These are phyloP conservation scores for Lophochroa leadbeateri DNA, from an alignment of 2,113 vertebrate genomes.

Conservation along the genomic window DNA sequence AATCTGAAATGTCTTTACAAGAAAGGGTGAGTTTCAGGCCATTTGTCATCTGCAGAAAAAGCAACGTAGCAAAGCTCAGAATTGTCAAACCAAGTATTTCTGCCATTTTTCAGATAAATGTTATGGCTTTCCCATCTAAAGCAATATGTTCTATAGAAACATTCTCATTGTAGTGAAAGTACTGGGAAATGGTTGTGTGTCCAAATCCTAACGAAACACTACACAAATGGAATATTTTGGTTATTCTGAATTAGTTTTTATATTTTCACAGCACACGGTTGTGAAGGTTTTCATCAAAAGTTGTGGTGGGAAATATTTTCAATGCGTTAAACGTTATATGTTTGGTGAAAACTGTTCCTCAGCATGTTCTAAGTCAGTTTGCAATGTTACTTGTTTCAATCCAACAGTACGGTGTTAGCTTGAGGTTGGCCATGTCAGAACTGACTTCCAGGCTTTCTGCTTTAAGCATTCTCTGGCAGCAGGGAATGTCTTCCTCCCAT, in stretches of 20 bases:
- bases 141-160: not conserved
- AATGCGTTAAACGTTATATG: not conserved
- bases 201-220: not conserved
- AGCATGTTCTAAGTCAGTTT: not conserved
- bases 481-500: not conserved
- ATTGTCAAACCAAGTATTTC: not conserved
- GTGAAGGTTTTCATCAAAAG: not conserved
- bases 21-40: not conserved
- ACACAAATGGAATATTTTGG: not conserved
- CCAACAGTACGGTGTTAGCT: not conserved
- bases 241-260: not conserved
- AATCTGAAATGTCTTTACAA: not conserved
- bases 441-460: not conserved
- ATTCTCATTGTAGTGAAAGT: not conserved
- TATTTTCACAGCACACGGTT: not conserved
- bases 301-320: not conserved
- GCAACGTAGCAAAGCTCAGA: not conserved
- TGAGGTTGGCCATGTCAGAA: not conserved
- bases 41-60: slow-evolving; percentile 9
- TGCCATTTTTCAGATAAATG: not conserved
- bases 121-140: not conserved
- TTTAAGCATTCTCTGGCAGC: not conserved
- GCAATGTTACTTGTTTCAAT: not conserved
- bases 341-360: not conserved
- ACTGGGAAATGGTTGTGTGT: not conserved